Conservation (phyloP, 2,113 vertebrate genomes). For the Pollachius pollachius region DNA sequence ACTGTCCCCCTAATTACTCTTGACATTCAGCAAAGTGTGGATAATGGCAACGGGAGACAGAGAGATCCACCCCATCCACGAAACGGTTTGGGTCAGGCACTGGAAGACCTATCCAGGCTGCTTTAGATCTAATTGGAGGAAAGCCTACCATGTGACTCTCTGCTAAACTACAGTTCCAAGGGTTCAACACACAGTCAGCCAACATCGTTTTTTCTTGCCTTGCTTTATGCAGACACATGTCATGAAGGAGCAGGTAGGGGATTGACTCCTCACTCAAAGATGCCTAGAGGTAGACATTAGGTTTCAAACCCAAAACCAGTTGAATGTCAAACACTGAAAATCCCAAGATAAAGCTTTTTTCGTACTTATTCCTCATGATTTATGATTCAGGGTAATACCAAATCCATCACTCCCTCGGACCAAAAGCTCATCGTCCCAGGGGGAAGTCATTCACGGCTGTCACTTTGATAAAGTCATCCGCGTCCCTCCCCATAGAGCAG, state of each 20-base stretch:
- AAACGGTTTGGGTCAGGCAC: not conserved
- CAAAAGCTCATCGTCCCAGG: not conserved
- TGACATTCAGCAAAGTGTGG: slow-evolving; percentile 15
- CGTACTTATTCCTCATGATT: not conserved
- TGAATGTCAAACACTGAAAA: not conserved
- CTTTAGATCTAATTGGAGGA: not conserved
- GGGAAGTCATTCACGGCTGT: too few relatives aligned
- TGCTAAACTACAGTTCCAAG: not conserved
- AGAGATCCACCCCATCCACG: slow-evolving; percentile 2
- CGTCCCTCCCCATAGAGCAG: too few relatives aligned
- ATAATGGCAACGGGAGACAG: not conserved
- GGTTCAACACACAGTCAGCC: too few relatives aligned
- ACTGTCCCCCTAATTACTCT: slow-evolving; percentile 34
- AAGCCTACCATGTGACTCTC: not conserved
- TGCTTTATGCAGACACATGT: too few relatives aligned
- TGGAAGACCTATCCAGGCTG: not conserved
- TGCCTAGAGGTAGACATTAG: too few relatives aligned
- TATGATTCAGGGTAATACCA: not conserved
- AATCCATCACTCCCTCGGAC: not conserved
- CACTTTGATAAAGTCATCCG: too few relatives aligned
- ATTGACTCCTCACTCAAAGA: too few relatives aligned
- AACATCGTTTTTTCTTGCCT: too few relatives aligned
- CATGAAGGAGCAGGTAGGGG: too few relatives aligned
- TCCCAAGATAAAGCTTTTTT: not conserved
- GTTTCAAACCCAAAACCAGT: too few relatives aligned